Base-by-base conservation (phyloP, 2,113 vertebrate species). In the Suncus etruscus region DNA sequence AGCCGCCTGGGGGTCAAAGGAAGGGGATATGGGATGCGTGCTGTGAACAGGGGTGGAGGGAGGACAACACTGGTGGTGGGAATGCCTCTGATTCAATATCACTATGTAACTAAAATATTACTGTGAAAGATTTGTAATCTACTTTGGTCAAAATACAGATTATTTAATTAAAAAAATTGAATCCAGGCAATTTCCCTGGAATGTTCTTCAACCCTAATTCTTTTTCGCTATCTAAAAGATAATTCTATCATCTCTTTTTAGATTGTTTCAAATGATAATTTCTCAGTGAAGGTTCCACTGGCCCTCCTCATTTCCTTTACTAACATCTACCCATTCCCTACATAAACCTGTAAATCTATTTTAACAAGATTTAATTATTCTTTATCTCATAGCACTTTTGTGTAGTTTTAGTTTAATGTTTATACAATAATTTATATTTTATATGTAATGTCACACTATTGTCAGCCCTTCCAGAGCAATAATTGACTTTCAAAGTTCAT, bases 391-490 rank as follows among this genome's bases (percentile, higher is more conserved):
- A 90, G 11, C 61, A 89, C 65, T 91, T 90, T 79, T 50, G 8
- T 70, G 74, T 61, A 89, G 82, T 91, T 95, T 92, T 87, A 78
- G 75, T 87, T 83, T 25, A 79, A n/a, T 70, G 63, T 20, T 95
- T 87, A 95, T 85, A 89, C 11, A 94, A 11, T 83, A 82, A 87
- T 90, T 94, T 87, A 24, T 66, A 87, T 90, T 84, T 89, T 89
- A 63, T 81, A 48, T 89, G 48, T 66, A 22, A 6, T 87, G 18
- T 70, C 14, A 82, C 29, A 78, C 50, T 75, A 54, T 51, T 91
- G 15, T 47, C 65, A 84, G 66, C 82, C 85, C 58, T 87, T 82
- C 58, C 66, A 87, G 68, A 88, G 69, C 9, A 93, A 4, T 75
- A 94, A 87, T 48, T 88, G 69, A 51, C 2, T 88, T 91, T 79